Conservation (phyloP, 1,140 invertebrate genomes). For the Mercenaria mercenaria region DNA sequence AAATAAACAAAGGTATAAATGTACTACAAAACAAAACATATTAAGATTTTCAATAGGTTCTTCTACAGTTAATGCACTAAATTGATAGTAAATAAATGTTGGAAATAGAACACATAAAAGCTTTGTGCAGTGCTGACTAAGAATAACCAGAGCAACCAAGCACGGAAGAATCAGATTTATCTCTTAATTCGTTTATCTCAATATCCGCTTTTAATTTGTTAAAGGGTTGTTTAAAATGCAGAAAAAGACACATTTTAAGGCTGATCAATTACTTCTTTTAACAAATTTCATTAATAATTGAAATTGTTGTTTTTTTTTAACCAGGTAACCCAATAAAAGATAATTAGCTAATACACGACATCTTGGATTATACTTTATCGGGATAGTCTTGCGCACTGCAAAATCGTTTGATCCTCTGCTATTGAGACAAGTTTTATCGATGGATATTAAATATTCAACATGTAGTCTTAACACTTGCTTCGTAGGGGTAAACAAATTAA, state of each 20-base stretch:
- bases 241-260: background rate
- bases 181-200: too few species aligned
- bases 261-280: background rate
- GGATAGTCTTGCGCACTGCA: background rate
- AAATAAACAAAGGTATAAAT: too few species aligned
- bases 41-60: too few species aligned
- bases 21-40: too few species aligned
- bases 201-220: too few species aligned
- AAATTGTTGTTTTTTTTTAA: background rate
- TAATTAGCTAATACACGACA: background rate
- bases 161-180: too few species aligned
- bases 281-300: background rate
- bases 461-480: slow-evolving; percentile 36
- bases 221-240: too few species aligned
- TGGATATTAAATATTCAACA: slow-evolving; percentile 26
- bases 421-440: background rate
- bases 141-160: too few species aligned
- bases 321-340: background rate
- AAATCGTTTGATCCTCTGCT: background rate
- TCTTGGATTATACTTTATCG: background rate
- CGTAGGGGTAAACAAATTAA: slow-evolving; percentile 26
- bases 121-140: too few species aligned
- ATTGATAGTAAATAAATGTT: too few species aligned
- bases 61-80: too few species aligned
- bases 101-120: too few species aligned